Base-by-base conservation (phyloP, 1,140 invertebrate species). In the Vollenhovia emeryi region DNA sequence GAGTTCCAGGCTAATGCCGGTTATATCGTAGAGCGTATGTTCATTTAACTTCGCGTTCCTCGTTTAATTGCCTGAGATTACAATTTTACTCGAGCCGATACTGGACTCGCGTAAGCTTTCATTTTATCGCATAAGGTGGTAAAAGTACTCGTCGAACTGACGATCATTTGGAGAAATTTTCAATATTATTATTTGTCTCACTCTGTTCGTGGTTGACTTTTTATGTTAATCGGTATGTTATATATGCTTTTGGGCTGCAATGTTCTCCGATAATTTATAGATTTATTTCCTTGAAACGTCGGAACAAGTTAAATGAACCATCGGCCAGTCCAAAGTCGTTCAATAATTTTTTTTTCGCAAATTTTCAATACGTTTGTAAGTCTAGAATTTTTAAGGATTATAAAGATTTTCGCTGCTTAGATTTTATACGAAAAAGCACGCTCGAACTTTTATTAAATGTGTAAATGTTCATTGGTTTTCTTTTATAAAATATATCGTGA, bases 11-110 rank as follows among this genome's bases (percentile, higher is more conserved):
- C 50, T 33, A 36, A 78, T 50, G 43, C 45, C 18, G 27, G 24
- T 50, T 78, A 66, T 15, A 66, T 45, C 62, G 30, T 5, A 1
- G 36, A 66, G 43, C 68, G 36, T 71, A 68, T 79, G 50, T 82
- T 71, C 45, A 55, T 71, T 82, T 57, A 43, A 27, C 11, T 33
- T 13, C 18, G 50, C 6, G 43, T 50, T 36, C 15, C 18, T 43
- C 27, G 4, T 45, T 27, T 66, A 52, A 66, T 66, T 66, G 15
- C 33, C 60, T 62, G 30, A 66, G 40, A 79, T 52, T 60, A 30
- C 11, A 73, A 40, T 76, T 43, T 76, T 21, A 43, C 62, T 62
- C 11, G 11, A 74, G 8, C 30, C 30, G 33, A 52, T 50, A 45
- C 18, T 13, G 30, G 1, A 55, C 7, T 24, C n/a, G 4, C 21